Percentiles rank a stretch among this genome's conserved stretches.
phyloP scores from a whole-genome alignment of 2,888 invertebrate genomes.

The Lottia scabra region DNA sequence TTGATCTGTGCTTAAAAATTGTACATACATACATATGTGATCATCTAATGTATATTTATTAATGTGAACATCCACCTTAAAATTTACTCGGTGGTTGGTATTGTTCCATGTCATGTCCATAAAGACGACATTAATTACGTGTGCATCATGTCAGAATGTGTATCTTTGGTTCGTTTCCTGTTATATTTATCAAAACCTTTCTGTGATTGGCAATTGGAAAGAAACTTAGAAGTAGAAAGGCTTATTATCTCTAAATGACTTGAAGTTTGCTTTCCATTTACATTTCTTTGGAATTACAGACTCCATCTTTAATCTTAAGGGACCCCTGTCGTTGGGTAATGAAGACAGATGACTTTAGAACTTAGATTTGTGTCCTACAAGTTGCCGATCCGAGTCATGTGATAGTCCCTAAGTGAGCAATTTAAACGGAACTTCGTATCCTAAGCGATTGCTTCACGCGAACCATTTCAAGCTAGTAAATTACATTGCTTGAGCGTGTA shows the following conservation, averaged over 20 bases:
- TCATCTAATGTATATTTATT: no score
- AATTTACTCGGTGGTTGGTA: no score
- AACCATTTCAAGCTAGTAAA: not conserved
- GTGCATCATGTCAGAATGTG: no score
- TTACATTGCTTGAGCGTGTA: not conserved
- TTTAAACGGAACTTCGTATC: not conserved
- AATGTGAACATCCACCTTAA: no score
- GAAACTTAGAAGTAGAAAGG: not conserved
- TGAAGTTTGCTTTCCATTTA: not conserved
- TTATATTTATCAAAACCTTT: no score
- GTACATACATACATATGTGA: no score
- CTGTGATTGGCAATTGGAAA: not conserved
- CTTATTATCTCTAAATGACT: not conserved
- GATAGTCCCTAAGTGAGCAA: conserved; percentile 1
- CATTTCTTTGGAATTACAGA: not conserved
- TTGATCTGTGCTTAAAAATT: no score
- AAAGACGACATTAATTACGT: no score
- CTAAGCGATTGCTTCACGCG: not conserved
- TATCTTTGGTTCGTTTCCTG: no score
- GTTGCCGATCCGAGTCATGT: not conserved
- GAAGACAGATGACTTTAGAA: not conserved
- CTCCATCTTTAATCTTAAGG: not conserved
- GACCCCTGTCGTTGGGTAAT: not conserved
- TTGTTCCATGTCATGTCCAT: no score
- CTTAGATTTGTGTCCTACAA: no score